Percentiles rank a stretch among this genome's conserved stretches.
These are phyloP conservation scores for Clarias fuscus DNA, from an alignment of 2,797 vertebrate genomes.

Conservation along the genomic window DNA sequence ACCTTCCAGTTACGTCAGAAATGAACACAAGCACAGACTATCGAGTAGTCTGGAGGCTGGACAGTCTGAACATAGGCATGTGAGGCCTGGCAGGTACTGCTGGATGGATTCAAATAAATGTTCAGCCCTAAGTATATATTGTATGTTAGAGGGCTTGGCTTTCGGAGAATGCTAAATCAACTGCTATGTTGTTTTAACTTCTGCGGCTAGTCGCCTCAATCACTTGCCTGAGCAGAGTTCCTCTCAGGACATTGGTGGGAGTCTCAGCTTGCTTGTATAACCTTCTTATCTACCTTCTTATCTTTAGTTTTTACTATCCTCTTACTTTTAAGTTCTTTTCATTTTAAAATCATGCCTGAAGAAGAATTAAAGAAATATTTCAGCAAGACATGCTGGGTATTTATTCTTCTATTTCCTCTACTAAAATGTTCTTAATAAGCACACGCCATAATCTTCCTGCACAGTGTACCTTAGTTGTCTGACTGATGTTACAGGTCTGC, in stretches of 20 bases:
- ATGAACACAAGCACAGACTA: slow-evolving; percentile 50
- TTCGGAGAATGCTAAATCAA: slow-evolving; percentile 68
- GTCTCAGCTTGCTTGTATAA: slow-evolving; percentile 34
- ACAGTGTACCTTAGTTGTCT: too few relatives aligned
- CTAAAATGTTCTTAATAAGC: too few relatives aligned
- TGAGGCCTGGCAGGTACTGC: slow-evolving; percentile 57
- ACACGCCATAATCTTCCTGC: too few relatives aligned
- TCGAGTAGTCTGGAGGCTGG: slow-evolving; percentile 48
- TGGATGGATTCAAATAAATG: slow-evolving; percentile 62
- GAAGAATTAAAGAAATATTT: not conserved
- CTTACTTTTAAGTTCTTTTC: not conserved
- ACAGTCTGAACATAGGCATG: slow-evolving; percentile 62
- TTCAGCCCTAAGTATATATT: slow-evolving; percentile 70
- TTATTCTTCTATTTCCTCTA: not conserved
- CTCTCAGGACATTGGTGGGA: slow-evolving; percentile 50
- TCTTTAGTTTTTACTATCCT: not conserved
- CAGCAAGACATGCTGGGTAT: not conserved
- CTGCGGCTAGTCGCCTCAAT: slow-evolving; percentile 62
- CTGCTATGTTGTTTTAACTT: slow-evolving; percentile 66
- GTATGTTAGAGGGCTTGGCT: slow-evolving; percentile 66
- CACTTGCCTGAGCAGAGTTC: slow-evolving; percentile 58
- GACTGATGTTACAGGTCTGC: too few relatives aligned
- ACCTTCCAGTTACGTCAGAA: slow-evolving; percentile 59
- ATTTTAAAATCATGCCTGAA: slow-evolving; percentile 4
- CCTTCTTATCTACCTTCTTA: not conserved